Evolutionary conservation across 2,797 vertebrate genomes (phyloP), one percentile per base, ranked within the genome.

Genomic region (Ctenopoma multispine): DNA sequence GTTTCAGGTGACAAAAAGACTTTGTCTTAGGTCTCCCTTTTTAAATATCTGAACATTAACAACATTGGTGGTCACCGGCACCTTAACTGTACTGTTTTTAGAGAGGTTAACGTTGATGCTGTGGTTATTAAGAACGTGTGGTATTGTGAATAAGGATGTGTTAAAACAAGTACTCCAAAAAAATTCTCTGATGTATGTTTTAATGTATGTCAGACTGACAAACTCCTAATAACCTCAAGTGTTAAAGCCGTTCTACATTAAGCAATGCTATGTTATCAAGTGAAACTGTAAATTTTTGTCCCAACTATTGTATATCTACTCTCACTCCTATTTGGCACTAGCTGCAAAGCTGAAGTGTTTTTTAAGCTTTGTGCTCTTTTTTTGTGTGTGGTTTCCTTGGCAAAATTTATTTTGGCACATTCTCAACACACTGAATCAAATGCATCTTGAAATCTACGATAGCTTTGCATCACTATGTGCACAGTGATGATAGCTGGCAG

Each of bases 51-150:
- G 5, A 29, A 20, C 8, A 34, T 58, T 62, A 11, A 7, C 21
- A 34, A 6, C 14, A 21, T 53, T 59, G 63, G 2, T 23, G 21
- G 31, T 69, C 10, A 11, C 18, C n/a, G n/a, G n/a, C n/a, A n/a
- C 24, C 49, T 6, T 15, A 5, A 17, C 12, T 63, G 50, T 15
- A 2, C 13, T 54, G 21, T 31, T 69, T 63, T 62, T 23, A 49
- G 49, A 53, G 53, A 20, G 23, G 61, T 64, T 57, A 8, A 61
- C 66, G 14, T 0, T 13, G 36, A 69, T 55, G 49, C 14, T 8
- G n/a, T 63, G 12, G 24, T 34, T 53, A 63, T 69, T 70, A 56
- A 70, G 67, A 55, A 70, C 59, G 31, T 40, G 41, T 38, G 40
- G 23, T 11, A 20, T 54, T 38, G 34, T 72, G 44, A 57, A 2